These are phyloP conservation scores for Eucera pruinosa DNA, from an alignment of 2,888 invertebrate species.

Conservation along the genomic window DNA sequence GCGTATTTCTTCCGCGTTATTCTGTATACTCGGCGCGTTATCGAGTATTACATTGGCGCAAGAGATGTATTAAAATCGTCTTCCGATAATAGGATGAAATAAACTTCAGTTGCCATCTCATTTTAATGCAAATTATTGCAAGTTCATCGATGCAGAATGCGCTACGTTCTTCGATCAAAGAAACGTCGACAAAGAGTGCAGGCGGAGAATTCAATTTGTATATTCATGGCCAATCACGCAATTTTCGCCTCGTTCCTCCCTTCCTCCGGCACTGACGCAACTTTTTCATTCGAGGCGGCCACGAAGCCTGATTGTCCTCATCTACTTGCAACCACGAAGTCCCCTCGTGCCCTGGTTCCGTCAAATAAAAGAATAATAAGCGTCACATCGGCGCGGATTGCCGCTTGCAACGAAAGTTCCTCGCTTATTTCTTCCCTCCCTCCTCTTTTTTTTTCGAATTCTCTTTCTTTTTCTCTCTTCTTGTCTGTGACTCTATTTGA, in stretches of 20 bases:
- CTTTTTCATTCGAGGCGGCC: conserved; percentile 58
- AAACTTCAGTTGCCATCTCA: neutral
- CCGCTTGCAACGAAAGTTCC: conserved; percentile 57
- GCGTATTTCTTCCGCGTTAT: neutral
- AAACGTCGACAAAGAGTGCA: neutral
- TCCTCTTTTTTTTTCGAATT: neutral
- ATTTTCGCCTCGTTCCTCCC: conserved; percentile 17
- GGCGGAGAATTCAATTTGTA: conserved; percentile 23
- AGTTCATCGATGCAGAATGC: neutral
- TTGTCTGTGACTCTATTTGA: too few species aligned
- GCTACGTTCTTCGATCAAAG: neutral
- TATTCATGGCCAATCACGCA: conserved; percentile 33
- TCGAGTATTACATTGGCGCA: neutral
- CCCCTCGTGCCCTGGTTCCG: conserved; percentile 58
- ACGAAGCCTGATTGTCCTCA: conserved; percentile 66
- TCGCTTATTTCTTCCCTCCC: conserved; percentile 2
- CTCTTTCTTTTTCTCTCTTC: neutral
- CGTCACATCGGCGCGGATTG: conserved; percentile 51
- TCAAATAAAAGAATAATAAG: conserved; percentile 66
- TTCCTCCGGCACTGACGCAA: conserved; percentile 39
- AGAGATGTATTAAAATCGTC: neutral
- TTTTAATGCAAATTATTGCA: neutral
- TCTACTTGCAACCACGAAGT: conserved; percentile 52
- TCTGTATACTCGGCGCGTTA: neutral
- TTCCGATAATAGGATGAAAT: too few species aligned